phyloP scores from a whole-genome alignment of 2,113 vertebrate species.

The Peucedramus taeniatus region DNA sequence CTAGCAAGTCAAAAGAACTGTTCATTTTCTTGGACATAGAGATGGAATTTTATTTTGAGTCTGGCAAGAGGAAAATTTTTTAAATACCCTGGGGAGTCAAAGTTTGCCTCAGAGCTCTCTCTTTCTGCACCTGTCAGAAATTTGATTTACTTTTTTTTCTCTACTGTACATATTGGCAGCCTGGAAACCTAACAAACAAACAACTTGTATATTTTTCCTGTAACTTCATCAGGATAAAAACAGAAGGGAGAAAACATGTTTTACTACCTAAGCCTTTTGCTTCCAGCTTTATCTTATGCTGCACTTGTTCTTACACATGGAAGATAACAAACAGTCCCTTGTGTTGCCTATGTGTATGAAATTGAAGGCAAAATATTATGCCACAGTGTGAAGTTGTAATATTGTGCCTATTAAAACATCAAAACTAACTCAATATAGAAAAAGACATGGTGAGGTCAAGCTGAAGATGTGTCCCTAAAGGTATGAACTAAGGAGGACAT shows the following conservation, averaged over 20 bases:
- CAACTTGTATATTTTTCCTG: conserved; percentile 35
- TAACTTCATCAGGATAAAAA: conserved; percentile 19
- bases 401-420: conserved; percentile 27
- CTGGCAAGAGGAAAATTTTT: conserved; percentile 40
- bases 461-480: background rate
- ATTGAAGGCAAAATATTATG: conserved; percentile 51
- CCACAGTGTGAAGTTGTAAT: conserved; percentile 27
- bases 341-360: background rate
- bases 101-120: conserved; percentile 40
- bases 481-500: background rate
- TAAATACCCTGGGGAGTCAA: background rate
- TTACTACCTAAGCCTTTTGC: conserved; percentile 10
- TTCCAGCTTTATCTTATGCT: background rate
- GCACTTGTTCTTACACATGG: background rate
- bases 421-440: conserved; percentile 39
- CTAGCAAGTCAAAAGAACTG: conserved; percentile 16
- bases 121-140: conserved; percentile 56
- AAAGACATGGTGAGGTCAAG: conserved; percentile 15
- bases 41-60: conserved; percentile 40
- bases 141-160: conserved; percentile 12
- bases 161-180: conserved; percentile 50
- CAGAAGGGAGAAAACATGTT: conserved; percentile 14
- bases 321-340: conserved; percentile 32
- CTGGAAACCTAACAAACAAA: conserved; percentile 48
- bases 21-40: conserved; percentile 50